These are phyloP conservation scores for Egretta garzetta DNA, from an alignment of 2,113 vertebrate species.

Conservation along the genomic window DNA sequence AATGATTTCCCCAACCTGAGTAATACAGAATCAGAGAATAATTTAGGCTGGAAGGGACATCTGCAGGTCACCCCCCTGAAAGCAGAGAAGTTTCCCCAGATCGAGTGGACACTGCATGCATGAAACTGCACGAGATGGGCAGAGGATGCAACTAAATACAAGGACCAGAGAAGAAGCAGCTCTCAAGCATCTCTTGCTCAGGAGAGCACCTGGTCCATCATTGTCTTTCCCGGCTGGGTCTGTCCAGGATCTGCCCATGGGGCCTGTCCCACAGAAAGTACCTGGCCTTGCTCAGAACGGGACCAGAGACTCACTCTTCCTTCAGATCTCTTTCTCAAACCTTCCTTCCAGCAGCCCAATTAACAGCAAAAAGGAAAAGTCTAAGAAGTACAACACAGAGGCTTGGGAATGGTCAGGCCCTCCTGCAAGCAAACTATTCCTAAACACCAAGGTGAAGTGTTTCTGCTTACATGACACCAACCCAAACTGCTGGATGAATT, in stretches of 20 bases:
- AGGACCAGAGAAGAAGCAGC: neutral
- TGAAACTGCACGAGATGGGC: neutral
- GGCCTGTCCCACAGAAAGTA: neutral
- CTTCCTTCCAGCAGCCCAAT: neutral
- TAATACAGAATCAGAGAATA: neutral
- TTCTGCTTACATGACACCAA: neutral
- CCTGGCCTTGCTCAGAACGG: neutral
- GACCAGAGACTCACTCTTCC: neutral
- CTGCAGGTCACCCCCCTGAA: neutral
- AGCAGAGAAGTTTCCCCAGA: neutral
- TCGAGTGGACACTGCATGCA: accelerated
- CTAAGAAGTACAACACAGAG: neutral
- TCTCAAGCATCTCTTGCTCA: neutral
- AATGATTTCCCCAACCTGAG: neutral
- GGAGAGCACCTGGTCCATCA: neutral
- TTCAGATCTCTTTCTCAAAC: neutral
- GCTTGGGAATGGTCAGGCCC: neutral
- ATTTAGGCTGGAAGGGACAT: neutral
- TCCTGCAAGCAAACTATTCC: neutral
- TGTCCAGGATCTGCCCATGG: neutral
- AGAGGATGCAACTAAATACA: neutral
- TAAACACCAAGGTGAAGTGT: neutral
- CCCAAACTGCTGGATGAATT: accelerated
- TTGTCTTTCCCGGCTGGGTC: neutral
- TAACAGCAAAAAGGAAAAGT: neutral